Conservation (phyloP, 2,113 vertebrate species). For the Noturus placidus region DNA sequence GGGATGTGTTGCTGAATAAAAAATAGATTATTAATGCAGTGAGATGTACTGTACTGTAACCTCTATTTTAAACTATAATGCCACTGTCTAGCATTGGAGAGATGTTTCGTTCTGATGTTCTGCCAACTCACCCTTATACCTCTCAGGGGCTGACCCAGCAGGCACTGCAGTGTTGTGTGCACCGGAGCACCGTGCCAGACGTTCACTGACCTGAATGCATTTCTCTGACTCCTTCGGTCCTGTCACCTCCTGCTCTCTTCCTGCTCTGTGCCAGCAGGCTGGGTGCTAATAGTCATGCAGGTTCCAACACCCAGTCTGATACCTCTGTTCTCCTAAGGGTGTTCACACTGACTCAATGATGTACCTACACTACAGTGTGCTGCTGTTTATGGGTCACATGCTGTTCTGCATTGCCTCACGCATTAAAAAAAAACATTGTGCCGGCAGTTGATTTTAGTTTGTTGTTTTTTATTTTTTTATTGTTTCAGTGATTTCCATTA, state of each 20-base stretch:
- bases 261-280: slow-evolving; percentile 22
- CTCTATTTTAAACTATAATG: slow-evolving; percentile 13
- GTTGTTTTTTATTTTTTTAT: not conserved
- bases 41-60: not conserved
- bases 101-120: not conserved
- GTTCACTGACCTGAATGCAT: slow-evolving; percentile 28
- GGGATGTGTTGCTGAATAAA: not conserved
- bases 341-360: slow-evolving; percentile 48
- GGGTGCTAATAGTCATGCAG: slow-evolving; percentile 2
- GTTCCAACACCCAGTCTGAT: slow-evolving; percentile 35
- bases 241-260: not conserved
- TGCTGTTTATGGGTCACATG: slow-evolving; percentile 11
- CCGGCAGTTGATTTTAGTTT: not conserved
- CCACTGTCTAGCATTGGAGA: slow-evolving; percentile 2
- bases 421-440: not conserved
- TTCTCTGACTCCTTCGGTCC: slow-evolving; percentile 4
- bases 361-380: slow-evolving; percentile 38
- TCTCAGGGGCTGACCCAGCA: slow-evolving; percentile 8
- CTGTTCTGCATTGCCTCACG: not conserved
- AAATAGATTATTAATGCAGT: not conserved
- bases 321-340: slow-evolving; percentile 22
- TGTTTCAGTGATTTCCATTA: not conserved
- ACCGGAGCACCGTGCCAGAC: not conserved
- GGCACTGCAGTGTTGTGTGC: not conserved
- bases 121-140: slow-evolving; percentile 13